A percentile compares a stretch with the other conserved stretches of the same genome.
Conservation (phyloP, 2,113 vertebrate genomes). For the Aspidoscelis tigris region DNA sequence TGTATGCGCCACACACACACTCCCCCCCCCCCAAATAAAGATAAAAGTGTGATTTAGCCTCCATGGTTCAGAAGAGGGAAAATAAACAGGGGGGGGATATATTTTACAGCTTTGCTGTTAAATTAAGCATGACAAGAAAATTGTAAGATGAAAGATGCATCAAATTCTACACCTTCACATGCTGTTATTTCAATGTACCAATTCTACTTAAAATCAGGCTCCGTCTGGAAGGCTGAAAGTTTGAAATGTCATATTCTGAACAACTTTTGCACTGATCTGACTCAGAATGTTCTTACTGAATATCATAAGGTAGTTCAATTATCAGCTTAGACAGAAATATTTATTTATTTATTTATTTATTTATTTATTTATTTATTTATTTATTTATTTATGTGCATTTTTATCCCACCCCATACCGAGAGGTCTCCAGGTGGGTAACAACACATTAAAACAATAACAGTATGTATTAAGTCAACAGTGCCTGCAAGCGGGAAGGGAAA, state of each 20-base stretch:
- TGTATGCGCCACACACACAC: background rate
- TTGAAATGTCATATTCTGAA: constrained; percentile 25
- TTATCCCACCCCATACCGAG: too few relatives aligned
- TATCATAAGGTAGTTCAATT: constrained; percentile 19
- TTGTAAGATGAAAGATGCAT: constrained; percentile 46
- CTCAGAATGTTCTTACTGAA: constrained; percentile 10
- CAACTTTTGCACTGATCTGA: background rate
- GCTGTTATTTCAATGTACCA: constrained; percentile 4
- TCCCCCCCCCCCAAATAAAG: constrained; percentile 10
- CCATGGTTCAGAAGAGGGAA: constrained; percentile 29
- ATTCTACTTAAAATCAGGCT: constrained; percentile 36
- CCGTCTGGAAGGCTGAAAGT: constrained; percentile 12
- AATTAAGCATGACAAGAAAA: constrained; percentile 61
- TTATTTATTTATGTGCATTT: too few relatives aligned
- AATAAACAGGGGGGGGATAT: constrained; percentile 43
- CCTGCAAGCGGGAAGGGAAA: too few relatives aligned
- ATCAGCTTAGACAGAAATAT: background rate
- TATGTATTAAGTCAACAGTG: too few relatives aligned
- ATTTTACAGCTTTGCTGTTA: constrained; percentile 47
- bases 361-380: too few relatives aligned
- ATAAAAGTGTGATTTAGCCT: constrained; percentile 43
- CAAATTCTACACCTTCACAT: constrained; percentile 35
- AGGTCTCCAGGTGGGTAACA: too few relatives aligned
- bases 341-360: too few relatives aligned
- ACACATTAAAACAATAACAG: too few relatives aligned